Base-by-base conservation (phyloP, 37 sponge, comb jelly and placozoan species). In the Eunapius fragilis region DNA sequence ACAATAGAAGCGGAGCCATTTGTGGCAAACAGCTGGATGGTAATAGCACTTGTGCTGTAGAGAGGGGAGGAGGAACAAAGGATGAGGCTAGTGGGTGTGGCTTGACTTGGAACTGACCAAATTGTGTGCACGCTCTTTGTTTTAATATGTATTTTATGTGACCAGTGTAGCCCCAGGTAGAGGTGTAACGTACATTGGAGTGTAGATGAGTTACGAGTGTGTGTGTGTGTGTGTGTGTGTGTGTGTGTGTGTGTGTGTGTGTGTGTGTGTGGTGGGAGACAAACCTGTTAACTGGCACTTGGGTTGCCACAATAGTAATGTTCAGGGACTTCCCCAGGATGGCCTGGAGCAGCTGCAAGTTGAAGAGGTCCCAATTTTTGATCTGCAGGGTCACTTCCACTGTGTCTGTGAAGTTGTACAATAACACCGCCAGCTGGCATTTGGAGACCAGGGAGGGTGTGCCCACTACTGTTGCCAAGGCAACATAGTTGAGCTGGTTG, bases 321-420 rank as follows among this genome's bases (percentile, higher is more conserved):
- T 11, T 11, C 14, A 58, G 58, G 58, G 58, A 17, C 22, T 58
- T 58, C 14, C 19, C 17, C 58, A 58, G 58, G 7, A 58, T 58
- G 58, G 58, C 58, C 58, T 58, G 19, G 17, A 58, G 14, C 58
- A 58, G 58, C 17, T 4, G 58, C 58, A 58, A 17, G 17, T 58
- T 58, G 58, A 58, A 58, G 14, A 19, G 58, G 58, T 58, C 14
- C 22, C 1, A 2, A 17, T 58, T 17, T 13, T 4, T 58, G 32
- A 72, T 14, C 32, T 72, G 74, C n/a, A 85, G 0, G 0, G 37
- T 30, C 7, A 85, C 71, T 2, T 38, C 12, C 13, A 85, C 90
- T 25, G 90, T 90, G 48, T 75, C 70, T 13, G 26, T n/a, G 45
- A 80, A 41, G 12, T 78, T 27, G 67, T 76, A 90, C 35, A 90